Evolutionary conservation across 2,797 vertebrate species (phyloP), one percentile per base, ranked within the genome.

Genomic region (Babyrousa celebensis): DNA sequence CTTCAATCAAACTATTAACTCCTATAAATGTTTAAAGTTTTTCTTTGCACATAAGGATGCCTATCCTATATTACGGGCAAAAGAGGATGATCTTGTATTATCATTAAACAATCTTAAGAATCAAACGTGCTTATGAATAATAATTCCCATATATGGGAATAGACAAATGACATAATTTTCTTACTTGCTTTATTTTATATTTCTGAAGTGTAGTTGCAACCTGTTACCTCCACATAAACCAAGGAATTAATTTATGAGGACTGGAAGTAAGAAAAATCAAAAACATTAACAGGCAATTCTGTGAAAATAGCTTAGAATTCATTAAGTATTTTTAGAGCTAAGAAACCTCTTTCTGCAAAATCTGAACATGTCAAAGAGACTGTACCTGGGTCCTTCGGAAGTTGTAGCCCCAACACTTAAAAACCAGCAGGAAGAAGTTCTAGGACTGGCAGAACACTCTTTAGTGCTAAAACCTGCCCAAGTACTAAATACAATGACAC

Each of bases 241-340:
- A 86, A 74, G 56, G 77, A 79, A 85, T 91, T 95, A 80, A 96
- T 32, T 91, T 77, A 91, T 80, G 56, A 90, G 82, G 71, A 92
- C 14, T 48, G 2, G 7, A 90, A 94, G 10, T 54, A 52, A 94
- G 29, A 88, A 96, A 96, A 27, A 62, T 71, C 87, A 48, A 58
- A 93, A 92, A 88, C 78, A 43, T 58, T 83, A 95, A 91, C 25
- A 54, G 75, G 54, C 3, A 89, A 54, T 67, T 85, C 58, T 72
- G 29, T 63, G 32, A 85, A 90, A 65, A 90, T 65, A 84, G 32
- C 70, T 78, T 72, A 92, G 12, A 97, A 94, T 72, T 91, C 65
- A 79, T 78, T 58, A 60, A 67, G 27, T 88, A 93, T 68, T 85
- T 91, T 91, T 43, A 86, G 36, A 67, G 20, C 52, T 86, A 58